Percentiles rank a stretch among this genome's conserved stretches.
Evolutionary conservation across 1,140 invertebrate genomes (phyloP).

Genomic region (Caenorhabditis remanei): DNA sequence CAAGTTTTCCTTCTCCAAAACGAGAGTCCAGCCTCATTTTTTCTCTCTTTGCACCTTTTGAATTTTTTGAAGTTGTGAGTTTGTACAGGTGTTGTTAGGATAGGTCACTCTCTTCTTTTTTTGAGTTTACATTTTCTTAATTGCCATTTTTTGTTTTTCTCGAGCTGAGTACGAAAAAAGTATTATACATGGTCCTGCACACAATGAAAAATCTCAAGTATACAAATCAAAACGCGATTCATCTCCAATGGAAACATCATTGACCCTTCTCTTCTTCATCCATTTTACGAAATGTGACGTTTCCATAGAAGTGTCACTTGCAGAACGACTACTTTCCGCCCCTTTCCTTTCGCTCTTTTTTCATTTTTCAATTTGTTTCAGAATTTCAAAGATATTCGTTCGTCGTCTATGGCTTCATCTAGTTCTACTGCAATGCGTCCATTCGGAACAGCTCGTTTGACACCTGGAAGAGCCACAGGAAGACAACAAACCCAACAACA

Average conservation of each 20-base stretch:
- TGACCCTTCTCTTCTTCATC: background rate
- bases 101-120: too few species aligned
- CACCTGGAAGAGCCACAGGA: slow-evolving; percentile 31
- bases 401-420: slow-evolving; percentile 31
- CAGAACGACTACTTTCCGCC: background rate
- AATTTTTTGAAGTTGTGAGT: background rate
- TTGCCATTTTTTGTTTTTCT: too few species aligned
- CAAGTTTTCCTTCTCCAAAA: background rate
- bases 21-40: background rate
- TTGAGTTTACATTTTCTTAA: too few species aligned
- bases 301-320: slow-evolving; percentile 45
- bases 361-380: slow-evolving; percentile 34
- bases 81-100: too few species aligned
- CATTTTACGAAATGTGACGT: slow-evolving; percentile 32
- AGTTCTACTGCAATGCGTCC: slow-evolving; percentile 36
- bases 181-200: too few species aligned
- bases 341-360: background rate
- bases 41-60: background rate
- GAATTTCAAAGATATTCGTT: slow-evolving; percentile 48
- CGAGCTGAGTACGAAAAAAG: too few species aligned
- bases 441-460: slow-evolving; percentile 28
- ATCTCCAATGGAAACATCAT: slow-evolving; percentile 39
- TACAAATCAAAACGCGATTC: background rate
- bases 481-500: slow-evolving; percentile 38
- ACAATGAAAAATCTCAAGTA: background rate